Conservation (phyloP, 2,113 vertebrate genomes). For the Puma concolor region DNA sequence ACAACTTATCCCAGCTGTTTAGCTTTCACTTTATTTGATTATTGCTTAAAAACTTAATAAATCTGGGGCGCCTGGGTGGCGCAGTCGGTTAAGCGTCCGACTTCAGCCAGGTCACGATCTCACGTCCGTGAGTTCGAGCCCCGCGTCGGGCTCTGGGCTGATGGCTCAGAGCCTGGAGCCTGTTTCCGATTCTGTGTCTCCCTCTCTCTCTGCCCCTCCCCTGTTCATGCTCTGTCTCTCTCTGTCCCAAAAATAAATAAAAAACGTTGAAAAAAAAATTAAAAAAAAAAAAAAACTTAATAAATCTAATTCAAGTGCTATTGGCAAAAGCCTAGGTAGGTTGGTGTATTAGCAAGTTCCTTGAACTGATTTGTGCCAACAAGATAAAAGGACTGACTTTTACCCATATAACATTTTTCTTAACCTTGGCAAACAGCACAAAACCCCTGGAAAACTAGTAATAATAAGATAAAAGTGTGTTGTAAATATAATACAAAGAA, state of each 20-base stretch:
- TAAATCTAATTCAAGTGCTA: neutral
- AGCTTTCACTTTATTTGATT: neutral
- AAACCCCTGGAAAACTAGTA: neutral
- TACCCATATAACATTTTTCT: neutral
- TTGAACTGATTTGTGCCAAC: neutral
- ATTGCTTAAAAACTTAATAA: conserved; percentile 17
- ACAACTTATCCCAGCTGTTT: neutral
- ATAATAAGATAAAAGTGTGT: neutral
- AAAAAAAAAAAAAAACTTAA: neutral
- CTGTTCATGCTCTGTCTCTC: no score
- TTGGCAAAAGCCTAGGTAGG: neutral
- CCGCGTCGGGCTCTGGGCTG: no score
- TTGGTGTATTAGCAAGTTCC: neutral
- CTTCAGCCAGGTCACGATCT: no score
- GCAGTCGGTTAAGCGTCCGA: no score
- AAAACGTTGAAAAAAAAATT: no score
- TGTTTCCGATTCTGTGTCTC: no score
- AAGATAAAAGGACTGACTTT: neutral
- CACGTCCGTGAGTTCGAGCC: no score
- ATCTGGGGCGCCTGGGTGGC: no score
- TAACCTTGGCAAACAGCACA: neutral
- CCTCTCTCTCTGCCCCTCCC: no score
- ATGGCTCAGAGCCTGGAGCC: no score
- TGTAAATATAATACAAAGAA: neutral
- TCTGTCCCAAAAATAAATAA: no score